A percentile compares a stretch with the other conserved stretches of the same genome.
Conservation (phyloP, 2,113 vertebrate genomes). For the Cynocephalus volans region DNA sequence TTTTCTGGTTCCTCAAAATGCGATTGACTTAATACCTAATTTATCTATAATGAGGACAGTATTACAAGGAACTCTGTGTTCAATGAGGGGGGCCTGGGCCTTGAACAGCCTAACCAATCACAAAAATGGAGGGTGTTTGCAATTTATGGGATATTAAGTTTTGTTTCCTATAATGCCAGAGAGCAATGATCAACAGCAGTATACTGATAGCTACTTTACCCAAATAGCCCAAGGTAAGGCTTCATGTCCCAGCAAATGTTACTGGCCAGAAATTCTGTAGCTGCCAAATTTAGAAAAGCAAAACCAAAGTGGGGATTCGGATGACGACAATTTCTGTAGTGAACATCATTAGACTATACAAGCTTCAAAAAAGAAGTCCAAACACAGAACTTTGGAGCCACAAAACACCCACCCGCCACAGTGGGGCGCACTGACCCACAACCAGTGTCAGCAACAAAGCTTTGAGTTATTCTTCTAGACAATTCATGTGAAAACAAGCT, state of each 20-base stretch:
- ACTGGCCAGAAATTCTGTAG: background rate
- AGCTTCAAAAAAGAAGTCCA: fast-evolving
- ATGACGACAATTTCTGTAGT: fast-evolving
- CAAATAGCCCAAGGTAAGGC: background rate
- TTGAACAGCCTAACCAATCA: background rate
- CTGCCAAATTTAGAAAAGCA: background rate
- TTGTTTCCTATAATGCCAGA: background rate
- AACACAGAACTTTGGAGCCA: too few relatives aligned
- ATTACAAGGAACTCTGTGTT: background rate
- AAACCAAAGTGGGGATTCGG: background rate
- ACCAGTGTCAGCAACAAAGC: fast-evolving
- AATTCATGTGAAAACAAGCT: fast-evolving
- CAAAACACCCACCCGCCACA: fast-evolving
- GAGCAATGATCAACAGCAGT: background rate
- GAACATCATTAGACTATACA: fast-evolving
- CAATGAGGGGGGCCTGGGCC: slow-evolving; percentile 8
- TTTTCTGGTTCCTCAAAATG: background rate
- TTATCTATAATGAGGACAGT: background rate
- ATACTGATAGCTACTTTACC: background rate
- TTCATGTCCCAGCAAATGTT: background rate
- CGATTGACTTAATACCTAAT: background rate
- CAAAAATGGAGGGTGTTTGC: background rate
- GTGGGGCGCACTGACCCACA: fast-evolving
- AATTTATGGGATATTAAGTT: background rate
- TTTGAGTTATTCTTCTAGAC: fast-evolving